Conservation (phyloP, 2,888 invertebrate species). For the Bembecia ichneumoniformis region DNA sequence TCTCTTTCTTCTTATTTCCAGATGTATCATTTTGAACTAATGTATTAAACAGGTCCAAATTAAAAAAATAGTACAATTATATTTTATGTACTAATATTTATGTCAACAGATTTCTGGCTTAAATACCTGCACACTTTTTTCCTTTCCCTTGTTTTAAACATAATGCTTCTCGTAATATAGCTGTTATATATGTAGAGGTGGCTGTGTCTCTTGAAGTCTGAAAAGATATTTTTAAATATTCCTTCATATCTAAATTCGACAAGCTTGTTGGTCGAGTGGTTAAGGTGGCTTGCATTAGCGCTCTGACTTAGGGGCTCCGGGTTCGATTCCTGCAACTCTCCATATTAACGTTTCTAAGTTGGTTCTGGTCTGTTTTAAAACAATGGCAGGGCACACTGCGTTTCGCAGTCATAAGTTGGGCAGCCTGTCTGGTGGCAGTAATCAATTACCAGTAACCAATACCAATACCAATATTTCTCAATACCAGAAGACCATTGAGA, state of each 20-base stretch:
- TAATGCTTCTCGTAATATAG: slow-evolving; percentile 73
- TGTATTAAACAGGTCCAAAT: slow-evolving; percentile 12
- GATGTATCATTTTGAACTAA: slow-evolving; percentile 43
- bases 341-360: too few species aligned
- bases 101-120: not conserved
- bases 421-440: too few species aligned
- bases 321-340: too few species aligned
- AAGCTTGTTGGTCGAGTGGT: too few species aligned
- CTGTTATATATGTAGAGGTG: slow-evolving; percentile 67
- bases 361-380: too few species aligned
- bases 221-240: slow-evolving; percentile 16
- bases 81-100: not conserved
- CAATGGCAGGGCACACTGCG: too few species aligned
- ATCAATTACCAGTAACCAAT: too few species aligned
- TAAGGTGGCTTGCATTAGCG: too few species aligned
- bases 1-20: slow-evolving; percentile 51
- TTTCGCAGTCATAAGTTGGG: too few species aligned
- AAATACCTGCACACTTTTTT: slow-evolving; percentile 57
- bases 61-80: not conserved
- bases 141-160: slow-evolving; percentile 71
- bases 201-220: slow-evolving; percentile 71
- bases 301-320: too few species aligned
- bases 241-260: not conserved
- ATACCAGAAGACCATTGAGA: too few species aligned
- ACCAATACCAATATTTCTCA: too few species aligned